Evolutionary conservation across 2,113 vertebrate species (phyloP).

Genomic region (Petaurus breviceps): DNA sequence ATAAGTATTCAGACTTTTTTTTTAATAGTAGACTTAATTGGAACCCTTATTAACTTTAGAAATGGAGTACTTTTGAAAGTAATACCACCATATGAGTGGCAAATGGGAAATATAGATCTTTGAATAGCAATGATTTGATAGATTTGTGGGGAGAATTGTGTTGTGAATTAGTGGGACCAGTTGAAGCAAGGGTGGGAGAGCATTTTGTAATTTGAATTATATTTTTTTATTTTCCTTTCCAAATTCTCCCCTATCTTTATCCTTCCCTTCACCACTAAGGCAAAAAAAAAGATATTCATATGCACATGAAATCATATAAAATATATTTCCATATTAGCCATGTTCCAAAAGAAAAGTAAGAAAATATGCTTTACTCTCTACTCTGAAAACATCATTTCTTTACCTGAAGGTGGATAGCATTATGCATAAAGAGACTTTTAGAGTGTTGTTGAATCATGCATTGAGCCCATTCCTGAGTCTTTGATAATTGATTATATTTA

Average conservation of each 20-base stretch:
- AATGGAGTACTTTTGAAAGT: neutral
- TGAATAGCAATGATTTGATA: neutral
- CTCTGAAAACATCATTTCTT: neutral
- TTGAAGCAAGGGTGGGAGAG: neutral
- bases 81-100: neutral
- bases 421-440: neutral
- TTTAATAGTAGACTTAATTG: neutral
- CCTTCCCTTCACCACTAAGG: neutral
- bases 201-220: neutral
- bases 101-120: conserved; percentile 16
- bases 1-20: neutral
- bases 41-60: neutral
- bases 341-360: neutral
- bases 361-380: neutral
- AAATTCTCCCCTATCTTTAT: neutral
- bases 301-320: neutral
- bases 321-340: neutral
- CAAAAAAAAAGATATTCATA: neutral
- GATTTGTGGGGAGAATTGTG: neutral
- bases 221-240: neutral
- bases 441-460: neutral
- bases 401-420: neutral
- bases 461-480: neutral
- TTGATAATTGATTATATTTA: neutral
- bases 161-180: neutral